These are phyloP conservation scores for Zaprionus ornatus DNA, from an alignment of 1,140 invertebrate genomes.

Conservation along the genomic window DNA sequence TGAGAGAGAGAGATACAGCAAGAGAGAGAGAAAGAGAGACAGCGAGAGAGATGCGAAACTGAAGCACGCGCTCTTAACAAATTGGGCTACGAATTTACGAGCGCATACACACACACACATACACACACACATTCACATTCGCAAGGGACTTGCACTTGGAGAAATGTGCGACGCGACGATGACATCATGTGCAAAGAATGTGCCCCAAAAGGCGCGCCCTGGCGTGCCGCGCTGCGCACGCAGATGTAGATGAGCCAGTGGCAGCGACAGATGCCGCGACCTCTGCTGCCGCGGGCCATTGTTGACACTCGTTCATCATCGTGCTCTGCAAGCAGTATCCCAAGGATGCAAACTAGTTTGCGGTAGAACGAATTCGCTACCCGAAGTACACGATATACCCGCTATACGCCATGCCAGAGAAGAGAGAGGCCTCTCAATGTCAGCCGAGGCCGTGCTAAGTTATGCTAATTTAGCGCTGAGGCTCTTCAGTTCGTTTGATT, in stretches of 20 bases:
- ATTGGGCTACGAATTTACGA: constrained; percentile 74
- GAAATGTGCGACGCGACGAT: constrained; percentile 49
- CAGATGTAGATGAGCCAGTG: constrained; percentile 43
- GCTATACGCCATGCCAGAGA: not conserved
- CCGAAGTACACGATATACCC: not conserved
- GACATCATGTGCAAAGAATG: constrained; percentile 73
- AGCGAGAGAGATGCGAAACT: constrained; percentile 49
- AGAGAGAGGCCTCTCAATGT: constrained; percentile 23
- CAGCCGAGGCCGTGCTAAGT: constrained; percentile 23
- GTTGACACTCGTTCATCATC: constrained; percentile 57
- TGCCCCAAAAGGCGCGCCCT: constrained; percentile 72
- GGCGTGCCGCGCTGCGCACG: constrained; percentile 8
- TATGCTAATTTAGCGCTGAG: constrained; percentile 65
- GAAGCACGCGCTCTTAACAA: constrained; percentile 79
- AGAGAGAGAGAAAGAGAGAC: constrained; percentile 8
- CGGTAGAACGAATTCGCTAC: constrained; percentile 62
- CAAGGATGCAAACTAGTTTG: constrained; percentile 75
- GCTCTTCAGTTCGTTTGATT: constrained; percentile 61
- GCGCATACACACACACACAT: not conserved
- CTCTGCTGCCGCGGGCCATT: constrained; percentile 12
- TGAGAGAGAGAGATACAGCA: constrained; percentile 17
- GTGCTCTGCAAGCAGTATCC: constrained; percentile 38
- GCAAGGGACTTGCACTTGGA: constrained; percentile 40
- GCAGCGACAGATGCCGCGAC: constrained; percentile 31
- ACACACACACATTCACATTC: constrained; percentile 9